Evolutionary conservation across 2,888 invertebrate genomes (phyloP).

Genomic region (Hypselothyrea guttata): DNA sequence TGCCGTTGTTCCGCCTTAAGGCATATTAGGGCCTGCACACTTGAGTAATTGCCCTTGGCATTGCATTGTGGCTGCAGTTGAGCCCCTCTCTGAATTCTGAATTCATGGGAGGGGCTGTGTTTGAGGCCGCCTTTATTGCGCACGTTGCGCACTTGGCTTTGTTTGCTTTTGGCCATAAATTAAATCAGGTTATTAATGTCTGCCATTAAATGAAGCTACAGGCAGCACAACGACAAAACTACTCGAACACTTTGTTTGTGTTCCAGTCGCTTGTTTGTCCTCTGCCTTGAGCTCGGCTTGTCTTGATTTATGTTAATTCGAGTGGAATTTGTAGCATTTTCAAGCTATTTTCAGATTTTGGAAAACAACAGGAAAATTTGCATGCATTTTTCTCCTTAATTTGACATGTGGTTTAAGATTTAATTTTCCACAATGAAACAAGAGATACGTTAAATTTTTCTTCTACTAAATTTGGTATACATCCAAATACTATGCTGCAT

Average conservation of each 20-base stretch:
- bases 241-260: constrained; percentile 2
- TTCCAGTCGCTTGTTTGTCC: constrained; percentile 10
- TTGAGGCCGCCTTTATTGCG: constrained; percentile 32
- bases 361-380: constrained; percentile 37
- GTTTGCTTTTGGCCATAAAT: constrained; percentile 73
- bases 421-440: too few species aligned
- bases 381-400: constrained; percentile 29
- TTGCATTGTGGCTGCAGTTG: constrained; percentile 56
- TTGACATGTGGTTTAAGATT: too few species aligned
- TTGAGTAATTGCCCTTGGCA: constrained; percentile 68
- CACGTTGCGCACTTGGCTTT: constrained; percentile 59
- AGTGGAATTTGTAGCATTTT: constrained; percentile 62
- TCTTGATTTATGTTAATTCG: constrained; percentile 69
- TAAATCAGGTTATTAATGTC: constrained; percentile 75
- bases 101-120: not conserved
- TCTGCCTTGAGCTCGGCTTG: constrained; percentile 16
- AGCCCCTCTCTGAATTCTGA: constrained; percentile 18
- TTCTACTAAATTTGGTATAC: too few species aligned
- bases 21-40: constrained; percentile 58
- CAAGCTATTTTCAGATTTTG: constrained; percentile 59
- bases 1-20: constrained; percentile 51
- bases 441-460: not conserved
- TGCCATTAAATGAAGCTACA: constrained; percentile 72
- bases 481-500: too few species aligned
- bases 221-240: constrained; percentile 32